Evolutionary conservation across 2,113 vertebrate genomes (phyloP).

Genomic region (Turnix velox): DNA sequence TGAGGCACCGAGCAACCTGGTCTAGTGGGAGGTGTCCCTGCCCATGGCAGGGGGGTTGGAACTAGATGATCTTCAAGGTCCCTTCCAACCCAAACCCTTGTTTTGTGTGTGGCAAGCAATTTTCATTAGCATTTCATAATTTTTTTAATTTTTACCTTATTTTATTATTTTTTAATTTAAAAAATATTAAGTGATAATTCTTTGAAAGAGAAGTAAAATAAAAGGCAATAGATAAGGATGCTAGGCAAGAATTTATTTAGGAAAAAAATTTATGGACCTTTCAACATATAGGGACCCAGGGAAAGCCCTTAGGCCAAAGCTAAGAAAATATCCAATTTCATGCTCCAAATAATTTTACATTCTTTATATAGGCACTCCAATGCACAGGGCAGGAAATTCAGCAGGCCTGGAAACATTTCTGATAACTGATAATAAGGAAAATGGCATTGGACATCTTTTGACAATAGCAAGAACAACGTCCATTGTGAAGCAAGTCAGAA

Average conservation of each 20-base stretch:
- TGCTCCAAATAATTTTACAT: constrained; percentile 55
- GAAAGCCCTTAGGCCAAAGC: constrained; percentile 28
- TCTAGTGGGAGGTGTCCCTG: no score
- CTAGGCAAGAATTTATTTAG: neutral
- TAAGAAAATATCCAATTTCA: constrained; percentile 53
- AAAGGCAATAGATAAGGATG: neutral
- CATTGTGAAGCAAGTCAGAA: constrained; percentile 19
- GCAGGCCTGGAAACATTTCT: constrained; percentile 25
- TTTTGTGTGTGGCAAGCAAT: neutral
- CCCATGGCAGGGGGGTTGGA: no score
- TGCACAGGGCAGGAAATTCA: neutral
- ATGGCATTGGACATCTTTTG: neutral
- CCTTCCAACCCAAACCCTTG: no score
- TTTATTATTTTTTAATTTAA: neutral
- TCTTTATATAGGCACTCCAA: neutral
- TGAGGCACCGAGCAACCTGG: no score
- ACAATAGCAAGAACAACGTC: neutral
- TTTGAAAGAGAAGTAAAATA: neutral
- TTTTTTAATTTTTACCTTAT: neutral
- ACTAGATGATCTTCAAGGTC: no score
- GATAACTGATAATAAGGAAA: neutral
- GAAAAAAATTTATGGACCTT: neutral
- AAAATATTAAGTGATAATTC: neutral
- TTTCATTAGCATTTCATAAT: neutral
- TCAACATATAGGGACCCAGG: neutral